Conservation (phyloP, 1,140 invertebrate genomes). For the Pissodes strobi region DNA sequence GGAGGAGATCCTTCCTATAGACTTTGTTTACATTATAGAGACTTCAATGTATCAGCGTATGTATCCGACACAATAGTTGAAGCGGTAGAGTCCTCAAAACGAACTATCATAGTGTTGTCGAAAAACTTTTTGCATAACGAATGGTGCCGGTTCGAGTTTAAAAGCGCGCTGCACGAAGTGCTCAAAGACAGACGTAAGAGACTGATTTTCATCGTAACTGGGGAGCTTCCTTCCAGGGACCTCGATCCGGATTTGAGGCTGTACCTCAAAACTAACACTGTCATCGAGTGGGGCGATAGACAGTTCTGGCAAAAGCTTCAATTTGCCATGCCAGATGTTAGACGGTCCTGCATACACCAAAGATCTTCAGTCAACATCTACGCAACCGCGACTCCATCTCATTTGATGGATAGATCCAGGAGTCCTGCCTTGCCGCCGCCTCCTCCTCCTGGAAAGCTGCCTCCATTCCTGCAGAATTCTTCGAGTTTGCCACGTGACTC, state of each 20-base stretch:
- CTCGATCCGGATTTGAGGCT: slow-evolving; percentile 87
- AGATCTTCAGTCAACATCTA: slow-evolving; percentile 69
- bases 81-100: slow-evolving; percentile 85
- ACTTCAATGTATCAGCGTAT: slow-evolving; percentile 81
- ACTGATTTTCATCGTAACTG: slow-evolving; percentile 84
- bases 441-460: slow-evolving; percentile 59
- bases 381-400: slow-evolving; percentile 55
- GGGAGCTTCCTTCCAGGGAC: slow-evolving; percentile 81
- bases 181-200: slow-evolving; percentile 80
- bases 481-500: slow-evolving; percentile 53
- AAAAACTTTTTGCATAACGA: slow-evolving; percentile 93
- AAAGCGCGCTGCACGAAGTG: slow-evolving; percentile 87
- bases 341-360: slow-evolving; percentile 63
- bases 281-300: slow-evolving; percentile 89
- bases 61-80: slow-evolving; percentile 88
- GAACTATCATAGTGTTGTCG: slow-evolving; percentile 88
- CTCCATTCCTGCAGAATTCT: slow-evolving; percentile 55
- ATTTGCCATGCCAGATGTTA: slow-evolving; percentile 84
- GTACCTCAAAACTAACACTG: slow-evolving; percentile 88
- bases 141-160: slow-evolving; percentile 93
- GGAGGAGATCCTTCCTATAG: slow-evolving; percentile 74
- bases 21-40: slow-evolving; percentile 84
- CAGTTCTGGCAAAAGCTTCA: slow-evolving; percentile 94
- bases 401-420: slow-evolving; percentile 60
- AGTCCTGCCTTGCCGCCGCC: slow-evolving; percentile 69